Base-by-base conservation (phyloP, 1,140 invertebrate species). In the Paracyclopina nana region DNA sequence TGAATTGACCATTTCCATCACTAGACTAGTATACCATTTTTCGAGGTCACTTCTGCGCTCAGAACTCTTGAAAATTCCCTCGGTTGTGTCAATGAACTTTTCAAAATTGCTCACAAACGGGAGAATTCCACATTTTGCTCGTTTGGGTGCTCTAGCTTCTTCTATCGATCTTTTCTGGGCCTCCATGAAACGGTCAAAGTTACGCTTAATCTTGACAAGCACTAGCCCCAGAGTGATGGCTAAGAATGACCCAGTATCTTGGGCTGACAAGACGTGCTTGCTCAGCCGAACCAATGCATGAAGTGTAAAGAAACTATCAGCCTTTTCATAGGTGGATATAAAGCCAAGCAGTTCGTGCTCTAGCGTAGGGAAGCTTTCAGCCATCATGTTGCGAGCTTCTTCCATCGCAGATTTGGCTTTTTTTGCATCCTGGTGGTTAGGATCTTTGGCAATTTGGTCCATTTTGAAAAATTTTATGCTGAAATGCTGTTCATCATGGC, bases 401-500 rank as follows among this genome's bases (percentile, higher is more conserved):
- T 79, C 46, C 14, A 24, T 42, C 14, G 20, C 53, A 31, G 53
- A 52, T 14, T 53, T 50, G 20, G 46, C 43, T 14, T 51, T 54
- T 12, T 45, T 44, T 11, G 44, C 5, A 52, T 52, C 6, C 51
- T 22, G 29, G 14, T 34, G 43, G 31, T 28, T 49, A 50, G 14
- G 22, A 31, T 1, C 46, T n/a, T n/a, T n/a, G n/a, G n/a, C 43
- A 26, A 53, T 63, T 6, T 72, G 71, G 60, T 86, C 80, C 40
- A 95, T 68, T 58, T 90, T 82, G 60, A 97, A 90, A 67, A 96
- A 97, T 27, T 76, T 72, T 9, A 86, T 77, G 64, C 87, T 95
- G 68, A 97, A 97, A 55, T 88, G 78, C 67, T 97, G 91, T 64
- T 98, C 92, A 18, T 80, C 79, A 30, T 94, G 70, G 63, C 90